Base-by-base conservation (phyloP, 2,888 invertebrate species). In the Strigamia transsilvanica region DNA sequence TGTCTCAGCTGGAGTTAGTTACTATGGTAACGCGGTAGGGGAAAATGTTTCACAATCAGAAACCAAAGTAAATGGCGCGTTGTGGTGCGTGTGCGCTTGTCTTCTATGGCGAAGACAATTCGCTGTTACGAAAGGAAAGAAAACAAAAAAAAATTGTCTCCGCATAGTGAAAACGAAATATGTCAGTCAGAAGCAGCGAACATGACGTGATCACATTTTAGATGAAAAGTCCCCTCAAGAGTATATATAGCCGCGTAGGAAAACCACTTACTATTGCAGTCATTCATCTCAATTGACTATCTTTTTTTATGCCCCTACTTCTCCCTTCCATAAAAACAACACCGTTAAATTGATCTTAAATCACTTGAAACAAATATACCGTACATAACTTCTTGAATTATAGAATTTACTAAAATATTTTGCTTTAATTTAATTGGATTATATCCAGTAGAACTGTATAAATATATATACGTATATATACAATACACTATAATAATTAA, bases 61-160 rank as follows among this genome's bases (percentile, higher is more conserved):
- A 73, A 73, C 73, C 73, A 73, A 73, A 73, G 73, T 73, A 73
- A 73, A 73, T 73, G 73, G 73, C 73, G 73, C 73, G 73, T 32
- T 73, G 73, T 73, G 73, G 73, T 15, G 73, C 73, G 73, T 73
- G 32, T 73, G 73, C 73, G 73, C 27, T 73, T 66, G 61, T 56
- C 56, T 21, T 18, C 56, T 73, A 13, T 32, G 32, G 27, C 73
- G 73, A 73, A 73, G 73, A 73, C 73, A 73, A 73, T 73, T 73
- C 73, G 27, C 32, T 73, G 73, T 73, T 27, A 73, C 15, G 73
- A 32, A 73, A 23, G 32, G n/a, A n/a, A 73, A 32, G 32, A 73
- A 73, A 73, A 23, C 27, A 27, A 73, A 73, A 73, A 13, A 73
- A 73, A 73, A 73, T 73, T 23, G 73, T 73, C 73, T 66, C 21